Evolutionary conservation across 2,888 invertebrate species (phyloP), one percentile per base, ranked within the genome.

Genomic region (Agrotis segetum): DNA sequence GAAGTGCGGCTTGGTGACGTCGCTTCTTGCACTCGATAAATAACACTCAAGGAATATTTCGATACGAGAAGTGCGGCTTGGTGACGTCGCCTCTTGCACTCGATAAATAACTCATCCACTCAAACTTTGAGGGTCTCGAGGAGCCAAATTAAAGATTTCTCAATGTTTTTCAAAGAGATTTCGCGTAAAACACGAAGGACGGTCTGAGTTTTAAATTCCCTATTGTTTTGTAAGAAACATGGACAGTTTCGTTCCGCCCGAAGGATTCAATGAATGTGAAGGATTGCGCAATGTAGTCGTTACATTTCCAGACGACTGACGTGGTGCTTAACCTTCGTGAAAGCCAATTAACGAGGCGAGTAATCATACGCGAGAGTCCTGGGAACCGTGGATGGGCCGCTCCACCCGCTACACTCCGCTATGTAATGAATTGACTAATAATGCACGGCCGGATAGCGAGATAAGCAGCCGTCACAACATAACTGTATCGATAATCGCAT

Each of bases 401-500:
- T 66, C 74, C 70, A 78, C 82, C 80, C 84, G 89, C 66, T 80
- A 76, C 61, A 78, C 72, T 79, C 81, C 84, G 88, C 73, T 80
- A 73, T 73, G 73, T 85, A 84, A 90, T 90, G 89, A 91, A 89
- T 90, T 89, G 88, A 88, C 89, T 89, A 91, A 92, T 92, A 91
- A 89, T 86, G 91, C 89, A 91, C 90, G 77, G 84, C 88, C 88
- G 88, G 88, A 90, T 89, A 89, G 82, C 85, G 85, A 92, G 93
- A 93, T 93, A 93, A 92, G 88, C 89, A 88, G 88, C 91, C 91
- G 93, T 93, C 94, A 94, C 92, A 93, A 92, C 92, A 92, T 93
- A 94, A 93, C 93, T 91, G 94, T 92, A 93, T 91, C 94, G 90
- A 91, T 93, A 93, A 94, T 92, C 92, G 91, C 93, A 93, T 94